Base-by-base conservation (phyloP, 2,888 invertebrate genomes). In the Lordiphosa andalusiaca region DNA sequence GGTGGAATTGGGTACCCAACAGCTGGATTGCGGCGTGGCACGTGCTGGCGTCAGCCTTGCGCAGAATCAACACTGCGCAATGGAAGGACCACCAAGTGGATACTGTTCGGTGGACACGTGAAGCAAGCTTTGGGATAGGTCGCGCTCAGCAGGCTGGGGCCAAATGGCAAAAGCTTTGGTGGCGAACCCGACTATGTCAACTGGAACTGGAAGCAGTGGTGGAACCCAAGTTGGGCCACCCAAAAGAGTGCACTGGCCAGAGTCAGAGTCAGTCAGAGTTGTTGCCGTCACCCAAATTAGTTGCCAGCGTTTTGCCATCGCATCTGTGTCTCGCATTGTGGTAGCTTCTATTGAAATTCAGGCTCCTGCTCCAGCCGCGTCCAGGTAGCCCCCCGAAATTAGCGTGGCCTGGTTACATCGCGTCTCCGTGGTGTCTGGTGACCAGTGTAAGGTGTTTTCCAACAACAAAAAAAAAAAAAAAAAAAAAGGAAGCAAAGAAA, bases 221-320 rank as follows among this genome's bases (percentile, higher is more conserved):
- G 55, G 50, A 55, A 42, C 21, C 9, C 62, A 46, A 53, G 71
- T 53, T 44, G 55, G 44, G 50, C 33, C 53, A 57, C 30, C 52
- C 0, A 21, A 21, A 21, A 46, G 57, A 52, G 57, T 57, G 62
- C 62, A 54, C 42, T 52, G 40, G 42, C 48, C 48, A 48, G 30
- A 19, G 9, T 46, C 30, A 25, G 2, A 19, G 39, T 46, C 46
- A 38, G 21, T 39, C 38, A 38, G 59, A 54, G 62, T 53, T 39
- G 21, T 37, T 59, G 53, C 72, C 77, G 67, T 77, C 77, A 77
- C 84, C 81, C 76, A 83, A 76, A 77, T 77, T 80, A 77, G 77
- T 77, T 77, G 84, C 73, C 77, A 77, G 71, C 77, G 81, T 83
- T 83, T 76, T 81, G 77, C 81, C 77, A 57, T 72, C 76, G 84